Evolutionary conservation across 2,888 invertebrate genomes (phyloP), one percentile per base, ranked within the genome.

Genomic region (Chouioia cunea): DNA sequence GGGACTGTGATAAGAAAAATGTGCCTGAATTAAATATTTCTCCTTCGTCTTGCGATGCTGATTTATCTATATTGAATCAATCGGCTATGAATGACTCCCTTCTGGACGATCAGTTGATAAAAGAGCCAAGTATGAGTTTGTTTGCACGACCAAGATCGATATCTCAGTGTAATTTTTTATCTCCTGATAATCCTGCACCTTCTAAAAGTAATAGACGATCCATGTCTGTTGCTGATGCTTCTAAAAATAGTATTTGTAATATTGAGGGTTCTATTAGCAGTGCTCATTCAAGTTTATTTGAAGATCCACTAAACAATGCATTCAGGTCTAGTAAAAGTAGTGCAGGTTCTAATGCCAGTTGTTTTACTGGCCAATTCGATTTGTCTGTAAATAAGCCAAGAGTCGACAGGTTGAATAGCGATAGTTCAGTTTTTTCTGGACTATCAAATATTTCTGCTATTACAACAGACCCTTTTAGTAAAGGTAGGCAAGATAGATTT

Each of bases 61-160:
- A 79, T 60, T 73, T 74, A 23, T 83, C 83, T 0, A 80, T 83
- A 69, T 73, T 85, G n/a, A 80, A 79, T 72, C 75, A 77, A 12
- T 83, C 84, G 1, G 73, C 77, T 15, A 79, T 85, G 81, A 81
- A 84, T 48, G 83, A 84, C 71, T 75, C 75, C 0, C 70, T 81
- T 2, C 71, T 75, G 2, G 77, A 80, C 36, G 36, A 57, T 27
- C 27, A 75, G 68, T 59, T 59, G 69, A 0, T 73, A 75, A 16
- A 76, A 75, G 4, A 54, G 52, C 52, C 62, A 69, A 0, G 52
- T 71, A 27, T 44, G 3, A 44, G 43, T 48, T 57, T 65, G 1
- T 60, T 57, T 3, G 48, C 63, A 57, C 64, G 70, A 6, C 56
- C 72, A 16, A 70, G 79, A 22, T 78, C 79, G 2, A 58, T 80